These are phyloP conservation scores for Camponotus pennsylvanicus DNA, from an alignment of 1,140 invertebrate genomes.

Conservation along the genomic window DNA sequence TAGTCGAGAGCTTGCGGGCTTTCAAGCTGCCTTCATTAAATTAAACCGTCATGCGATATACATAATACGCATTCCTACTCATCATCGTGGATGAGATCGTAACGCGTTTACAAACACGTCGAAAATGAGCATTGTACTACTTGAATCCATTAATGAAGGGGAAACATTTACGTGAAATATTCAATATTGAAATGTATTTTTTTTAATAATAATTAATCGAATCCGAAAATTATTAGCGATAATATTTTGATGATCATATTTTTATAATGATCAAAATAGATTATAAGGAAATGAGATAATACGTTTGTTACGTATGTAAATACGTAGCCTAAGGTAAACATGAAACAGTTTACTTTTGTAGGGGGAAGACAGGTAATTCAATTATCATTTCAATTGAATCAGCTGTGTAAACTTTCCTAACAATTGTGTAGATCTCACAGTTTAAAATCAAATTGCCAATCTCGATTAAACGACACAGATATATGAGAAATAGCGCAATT, in stretches of 20 bases:
- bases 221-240: neutral
- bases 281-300: neutral
- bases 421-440: neutral
- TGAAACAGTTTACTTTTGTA: neutral
- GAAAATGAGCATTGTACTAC: constrained; percentile 23
- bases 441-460: neutral
- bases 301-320: neutral
- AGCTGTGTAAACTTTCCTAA: neutral
- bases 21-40: constrained; percentile 59
- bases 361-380: neutral
- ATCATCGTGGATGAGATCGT: constrained; percentile 22
- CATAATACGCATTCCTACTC: constrained; percentile 30
- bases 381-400: neutral
- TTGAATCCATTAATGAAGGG: constrained; percentile 30
- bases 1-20: constrained; percentile 59
- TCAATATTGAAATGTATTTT: constrained; percentile 1
- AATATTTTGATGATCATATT: constrained; percentile 2
- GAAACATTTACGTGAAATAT: neutral
- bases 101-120: neutral
- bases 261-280: neutral
- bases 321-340: neutral
- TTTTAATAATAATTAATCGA: neutral
- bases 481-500: constrained; percentile 20
- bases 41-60: constrained; percentile 52
- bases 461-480: neutral